Conservation (phyloP, 2,113 vertebrate species). For the Crotalus viridis region DNA sequence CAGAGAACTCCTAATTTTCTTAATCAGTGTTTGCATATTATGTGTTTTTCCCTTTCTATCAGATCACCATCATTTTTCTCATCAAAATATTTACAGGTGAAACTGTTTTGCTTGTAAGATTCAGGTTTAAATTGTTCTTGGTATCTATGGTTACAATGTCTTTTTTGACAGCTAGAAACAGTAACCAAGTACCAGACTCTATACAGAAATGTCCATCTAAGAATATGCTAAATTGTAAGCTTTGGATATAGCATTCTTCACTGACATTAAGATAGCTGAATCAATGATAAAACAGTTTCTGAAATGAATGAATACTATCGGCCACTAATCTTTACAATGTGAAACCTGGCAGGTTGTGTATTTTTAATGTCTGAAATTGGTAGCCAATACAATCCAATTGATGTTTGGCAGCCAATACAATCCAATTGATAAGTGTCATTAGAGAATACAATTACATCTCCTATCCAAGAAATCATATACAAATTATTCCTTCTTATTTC, state of each 20-base stretch:
- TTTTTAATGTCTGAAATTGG: background rate
- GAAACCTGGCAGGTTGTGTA: background rate
- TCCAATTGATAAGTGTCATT: background rate
- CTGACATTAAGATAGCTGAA: background rate
- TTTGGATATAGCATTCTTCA: background rate
- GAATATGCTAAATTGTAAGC: background rate
- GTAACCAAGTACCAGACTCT: background rate
- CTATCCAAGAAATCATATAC: background rate
- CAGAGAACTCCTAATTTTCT: conserved; percentile 6
- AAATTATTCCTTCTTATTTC: background rate
- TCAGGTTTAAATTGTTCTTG: conserved; percentile 27
- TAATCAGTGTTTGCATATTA: conserved; percentile 44
- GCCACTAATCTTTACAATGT: background rate
- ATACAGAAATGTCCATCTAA: background rate
- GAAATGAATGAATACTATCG: background rate
- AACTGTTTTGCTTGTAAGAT: conserved; percentile 17
- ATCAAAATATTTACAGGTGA: conserved; percentile 57
- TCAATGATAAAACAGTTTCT: background rate
- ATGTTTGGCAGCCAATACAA: background rate
- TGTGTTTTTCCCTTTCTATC: conserved; percentile 3
- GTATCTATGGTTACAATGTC: conserved; percentile 52
- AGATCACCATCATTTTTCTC: conserved; percentile 34
- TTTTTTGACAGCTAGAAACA: conserved; percentile 24
- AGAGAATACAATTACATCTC: background rate
- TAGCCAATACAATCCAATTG: background rate